Evolutionary conservation across 2,797 vertebrate species (phyloP), one percentile per base, ranked within the genome.

Genomic region (Danionella dracula): DNA sequence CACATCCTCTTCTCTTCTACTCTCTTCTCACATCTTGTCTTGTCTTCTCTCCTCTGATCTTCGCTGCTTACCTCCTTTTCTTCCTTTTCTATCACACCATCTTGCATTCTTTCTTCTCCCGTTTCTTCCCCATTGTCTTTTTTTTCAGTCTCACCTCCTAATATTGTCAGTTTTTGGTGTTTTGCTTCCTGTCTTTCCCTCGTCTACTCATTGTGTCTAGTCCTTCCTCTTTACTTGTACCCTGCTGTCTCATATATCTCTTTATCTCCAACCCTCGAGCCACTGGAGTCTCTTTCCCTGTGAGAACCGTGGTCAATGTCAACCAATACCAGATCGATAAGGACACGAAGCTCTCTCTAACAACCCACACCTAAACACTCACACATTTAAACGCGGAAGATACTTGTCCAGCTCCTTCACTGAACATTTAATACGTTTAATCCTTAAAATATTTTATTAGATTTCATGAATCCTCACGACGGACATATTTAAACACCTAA

Each of bases 291-390:
- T 56, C 63, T 66, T 57, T 57, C 42, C 51, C 63, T 37, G 31
- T 37, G 32, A 66, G 34, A 20, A 3, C 31, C 20, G 53, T 49
- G 63, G 53, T 66, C 53, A 56, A 21, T 66, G 63, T 66, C 42
- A 66, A 57, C 63, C 63, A 57, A 66, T 57, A 66, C 32, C 20
- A 48, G 63, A 66, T 66, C 63, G 48, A 66, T 66, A 48, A 37
- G 20, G 32, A 66, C 53, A 49, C 31, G 15, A 19, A 48, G 63
- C 44, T 57, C 60, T 50, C 35, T 51, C 16, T 19, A 5, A 17
- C 6, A 19, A 0, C 27, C 0, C 27, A 1, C 13, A 0, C 53
- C 2, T 35, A 10, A 34, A 42, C 37, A 19, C 55, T n/a, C 38
- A 58, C 55, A 20, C 7, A 23, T 19, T 15, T 11, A 23, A 31